A percentile compares a stretch with the other conserved stretches of the same genome.
phyloP scores from a whole-genome alignment of 2,888 invertebrate species.

The Acanthosoma haemorrhoidale region DNA sequence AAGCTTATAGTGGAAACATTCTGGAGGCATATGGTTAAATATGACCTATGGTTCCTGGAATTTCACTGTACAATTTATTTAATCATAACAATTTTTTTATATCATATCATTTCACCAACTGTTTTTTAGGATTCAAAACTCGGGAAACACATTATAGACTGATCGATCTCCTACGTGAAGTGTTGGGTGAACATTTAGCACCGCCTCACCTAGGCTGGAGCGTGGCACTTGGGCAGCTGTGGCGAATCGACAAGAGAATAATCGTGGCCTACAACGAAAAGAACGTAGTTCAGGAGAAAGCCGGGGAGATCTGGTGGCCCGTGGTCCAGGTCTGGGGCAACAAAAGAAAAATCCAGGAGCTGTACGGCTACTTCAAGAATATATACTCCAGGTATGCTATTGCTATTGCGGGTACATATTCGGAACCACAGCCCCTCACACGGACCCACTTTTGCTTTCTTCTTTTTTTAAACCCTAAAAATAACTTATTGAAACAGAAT shows the following conservation, averaged over 20 bases:
- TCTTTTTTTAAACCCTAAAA: too few species aligned
- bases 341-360: conserved; percentile 48
- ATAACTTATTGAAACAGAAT: too few species aligned
- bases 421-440: too few species aligned
- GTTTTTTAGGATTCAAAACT: conserved; percentile 47
- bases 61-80: too few species aligned
- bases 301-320: conserved; percentile 51
- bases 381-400: not conserved
- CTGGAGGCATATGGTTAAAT: too few species aligned
- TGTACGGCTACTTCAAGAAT: conserved; percentile 23
- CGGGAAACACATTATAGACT: conserved; percentile 46
- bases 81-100: too few species aligned
- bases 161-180: conserved; percentile 45
- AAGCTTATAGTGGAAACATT: too few species aligned
- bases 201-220: conserved; percentile 48
- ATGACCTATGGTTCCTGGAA: too few species aligned
- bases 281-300: conserved; percentile 43
- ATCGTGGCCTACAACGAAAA: conserved; percentile 53
- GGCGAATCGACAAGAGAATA: conserved; percentile 50
- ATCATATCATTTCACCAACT: too few species aligned
- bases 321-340: conserved; percentile 64
- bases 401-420: too few species aligned
- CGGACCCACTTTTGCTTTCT: too few species aligned
- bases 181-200: conserved; percentile 46
- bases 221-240: conserved; percentile 50